Conservation (phyloP, 2,797 vertebrate genomes). For the Lepus oiostolus region DNA sequence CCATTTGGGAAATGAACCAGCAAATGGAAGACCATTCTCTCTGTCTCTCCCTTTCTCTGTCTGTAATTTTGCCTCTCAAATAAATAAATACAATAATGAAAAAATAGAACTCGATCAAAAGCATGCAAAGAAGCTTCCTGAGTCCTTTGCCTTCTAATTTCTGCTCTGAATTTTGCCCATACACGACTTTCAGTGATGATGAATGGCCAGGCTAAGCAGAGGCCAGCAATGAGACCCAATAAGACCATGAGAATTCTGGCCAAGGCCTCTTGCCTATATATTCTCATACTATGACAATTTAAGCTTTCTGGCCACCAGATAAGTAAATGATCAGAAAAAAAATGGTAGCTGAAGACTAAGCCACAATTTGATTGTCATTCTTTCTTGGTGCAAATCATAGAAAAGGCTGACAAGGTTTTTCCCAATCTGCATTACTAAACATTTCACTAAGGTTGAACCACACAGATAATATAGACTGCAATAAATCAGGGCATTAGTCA, state of each 20-base stretch:
- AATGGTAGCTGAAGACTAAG: background rate
- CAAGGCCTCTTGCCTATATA: background rate
- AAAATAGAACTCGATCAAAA: background rate
- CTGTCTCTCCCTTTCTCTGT: too few species aligned
- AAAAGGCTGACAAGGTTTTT: background rate
- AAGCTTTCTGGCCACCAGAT: background rate
- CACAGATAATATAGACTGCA: background rate
- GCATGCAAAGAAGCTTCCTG: background rate
- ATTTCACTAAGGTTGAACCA: background rate
- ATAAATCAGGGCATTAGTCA: background rate
- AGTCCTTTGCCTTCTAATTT: background rate
- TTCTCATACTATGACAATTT: background rate
- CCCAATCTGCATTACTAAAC: background rate
- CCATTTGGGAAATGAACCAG: too few species aligned
- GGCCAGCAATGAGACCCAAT: background rate
- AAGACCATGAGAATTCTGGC: background rate
- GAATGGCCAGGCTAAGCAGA: background rate
- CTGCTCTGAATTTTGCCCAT: background rate
- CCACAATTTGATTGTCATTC: background rate
- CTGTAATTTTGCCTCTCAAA: too few species aligned
- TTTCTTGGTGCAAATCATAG: background rate
- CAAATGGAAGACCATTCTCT: too few species aligned
- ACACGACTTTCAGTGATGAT: background rate
- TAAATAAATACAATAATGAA: too few species aligned
- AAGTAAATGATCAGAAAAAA: background rate